These are phyloP conservation scores for Pterobdella sp. DNA, from an alignment of 2,888 invertebrate genomes.

Conservation along the genomic window DNA sequence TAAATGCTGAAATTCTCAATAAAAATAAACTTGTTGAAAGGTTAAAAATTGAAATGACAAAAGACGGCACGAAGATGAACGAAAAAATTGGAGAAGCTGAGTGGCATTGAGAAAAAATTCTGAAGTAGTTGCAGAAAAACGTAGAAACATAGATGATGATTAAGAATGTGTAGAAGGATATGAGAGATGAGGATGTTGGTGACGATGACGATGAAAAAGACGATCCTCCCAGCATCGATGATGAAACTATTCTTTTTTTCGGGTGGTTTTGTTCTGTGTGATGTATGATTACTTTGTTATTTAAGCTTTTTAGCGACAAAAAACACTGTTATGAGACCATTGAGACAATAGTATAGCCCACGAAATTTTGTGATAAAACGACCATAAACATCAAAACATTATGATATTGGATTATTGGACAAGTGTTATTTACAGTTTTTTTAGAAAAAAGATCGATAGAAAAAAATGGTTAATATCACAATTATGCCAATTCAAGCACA, in stretches of 20 bases:
- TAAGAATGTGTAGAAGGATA: background rate
- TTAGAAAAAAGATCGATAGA: background rate
- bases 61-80: background rate
- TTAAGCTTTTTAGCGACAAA: background rate
- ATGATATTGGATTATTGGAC: background rate
- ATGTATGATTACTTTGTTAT: too few species aligned
- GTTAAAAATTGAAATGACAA: background rate
- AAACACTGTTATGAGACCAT: background rate
- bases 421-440: background rate
- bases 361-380: background rate
- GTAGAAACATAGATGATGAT: background rate
- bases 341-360: background rate
- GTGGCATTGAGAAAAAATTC: background rate
- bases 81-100: background rate
- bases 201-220: background rate
- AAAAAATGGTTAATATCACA: too few species aligned
- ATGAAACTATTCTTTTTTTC: background rate
- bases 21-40: too few species aligned
- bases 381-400: background rate
- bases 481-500: too few species aligned
- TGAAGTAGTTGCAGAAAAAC: background rate
- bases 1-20: too few species aligned
- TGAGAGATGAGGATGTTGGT: background rate
- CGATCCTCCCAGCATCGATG: conserved; percentile 12
- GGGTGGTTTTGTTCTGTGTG: conserved; percentile 12